These are phyloP conservation scores for Rhinichthys klamathensis DNA, from an alignment of 2,113 vertebrate genomes.

Conservation along the genomic window DNA sequence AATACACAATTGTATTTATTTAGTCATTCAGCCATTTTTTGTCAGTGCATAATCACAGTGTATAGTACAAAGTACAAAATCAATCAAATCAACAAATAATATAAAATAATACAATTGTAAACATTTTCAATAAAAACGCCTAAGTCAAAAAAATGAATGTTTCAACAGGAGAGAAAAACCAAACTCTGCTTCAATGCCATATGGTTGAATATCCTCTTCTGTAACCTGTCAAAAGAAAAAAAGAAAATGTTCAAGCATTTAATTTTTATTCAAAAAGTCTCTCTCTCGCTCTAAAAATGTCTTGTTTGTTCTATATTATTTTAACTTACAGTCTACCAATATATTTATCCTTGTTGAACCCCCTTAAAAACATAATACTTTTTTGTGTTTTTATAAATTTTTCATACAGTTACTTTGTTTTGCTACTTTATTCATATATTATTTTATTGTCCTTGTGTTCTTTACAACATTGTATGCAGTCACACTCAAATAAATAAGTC, in stretches of 20 bases:
- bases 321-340: neutral
- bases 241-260: neutral
- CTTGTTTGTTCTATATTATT: neutral
- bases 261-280: neutral
- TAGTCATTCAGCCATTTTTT: neutral
- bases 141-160: neutral
- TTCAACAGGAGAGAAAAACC: neutral
- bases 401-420: neutral
- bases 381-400: neutral
- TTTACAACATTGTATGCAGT: neutral
- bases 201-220: conserved; percentile 15
- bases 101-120: conserved; percentile 19
- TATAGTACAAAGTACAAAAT: neutral
- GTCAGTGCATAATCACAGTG: conserved; percentile 18
- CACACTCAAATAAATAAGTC: too few relatives aligned
- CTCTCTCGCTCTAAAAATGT: neutral
- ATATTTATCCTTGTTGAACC: neutral
- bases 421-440: neutral
- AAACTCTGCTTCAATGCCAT: neutral
- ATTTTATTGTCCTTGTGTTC: neutral
- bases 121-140: neutral
- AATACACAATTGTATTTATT: conserved; percentile 9
- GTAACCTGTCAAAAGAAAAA: conserved; percentile 8
- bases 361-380: neutral
- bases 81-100: conserved; percentile 1